These are phyloP conservation scores for Oncorhynchus kisutch DNA, from an alignment of 2,113 vertebrate species.

Conservation along the genomic window DNA sequence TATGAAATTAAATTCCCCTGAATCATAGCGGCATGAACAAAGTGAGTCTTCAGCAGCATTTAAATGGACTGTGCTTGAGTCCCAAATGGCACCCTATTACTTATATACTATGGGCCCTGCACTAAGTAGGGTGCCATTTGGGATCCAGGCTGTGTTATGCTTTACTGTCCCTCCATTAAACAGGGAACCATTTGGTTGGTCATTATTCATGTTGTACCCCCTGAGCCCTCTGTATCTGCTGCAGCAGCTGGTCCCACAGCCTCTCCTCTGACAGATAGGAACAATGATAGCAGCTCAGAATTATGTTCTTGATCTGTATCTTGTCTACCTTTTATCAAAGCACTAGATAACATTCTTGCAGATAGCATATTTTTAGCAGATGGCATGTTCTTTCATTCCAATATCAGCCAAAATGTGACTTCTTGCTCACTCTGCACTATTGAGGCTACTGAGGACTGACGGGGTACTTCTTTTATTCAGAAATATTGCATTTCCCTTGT, in stretches of 20 bases:
- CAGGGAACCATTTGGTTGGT: neutral
- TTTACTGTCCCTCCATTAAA: neutral
- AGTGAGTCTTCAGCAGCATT: constrained; percentile 14
- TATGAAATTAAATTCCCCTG: constrained; percentile 26
- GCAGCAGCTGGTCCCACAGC: neutral
- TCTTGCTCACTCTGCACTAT: no score
- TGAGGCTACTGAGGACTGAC: no score
- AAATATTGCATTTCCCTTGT: no score
- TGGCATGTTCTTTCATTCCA: no score
- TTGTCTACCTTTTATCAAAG: neutral
- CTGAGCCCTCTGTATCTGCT: neutral
- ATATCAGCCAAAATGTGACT: no score
- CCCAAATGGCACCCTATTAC: no score
- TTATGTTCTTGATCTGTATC: neutral
- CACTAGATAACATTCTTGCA: no score
- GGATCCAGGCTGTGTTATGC: neutral
- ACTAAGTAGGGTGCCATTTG: no score
- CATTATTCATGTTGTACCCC: neutral
- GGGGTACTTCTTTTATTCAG: no score
- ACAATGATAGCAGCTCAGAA: neutral
- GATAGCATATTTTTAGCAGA: no score
- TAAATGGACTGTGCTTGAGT: neutral
- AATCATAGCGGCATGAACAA: constrained; percentile 36
- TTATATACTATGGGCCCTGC: no score
- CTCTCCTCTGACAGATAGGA: neutral